Evolutionary conservation across 2,888 invertebrate genomes (phyloP).

Genomic region (Uropetala carovei): DNA sequence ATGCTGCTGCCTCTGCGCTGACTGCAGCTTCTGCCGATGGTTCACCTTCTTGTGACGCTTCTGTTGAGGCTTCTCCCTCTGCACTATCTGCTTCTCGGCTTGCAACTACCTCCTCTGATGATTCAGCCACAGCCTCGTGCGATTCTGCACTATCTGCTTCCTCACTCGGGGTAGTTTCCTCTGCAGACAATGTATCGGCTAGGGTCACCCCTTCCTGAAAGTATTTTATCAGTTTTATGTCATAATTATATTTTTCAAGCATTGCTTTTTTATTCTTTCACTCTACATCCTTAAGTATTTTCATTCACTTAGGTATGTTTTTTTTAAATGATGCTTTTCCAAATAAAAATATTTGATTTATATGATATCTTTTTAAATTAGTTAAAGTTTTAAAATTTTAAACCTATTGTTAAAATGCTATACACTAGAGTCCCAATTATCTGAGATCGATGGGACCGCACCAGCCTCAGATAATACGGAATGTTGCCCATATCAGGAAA

Average conservation of each 20-base stretch:
- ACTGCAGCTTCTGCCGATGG: slow-evolving; percentile 2
- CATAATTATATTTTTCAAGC: not conserved
- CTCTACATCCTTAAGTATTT: not conserved
- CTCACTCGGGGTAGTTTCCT: slow-evolving; percentile 38
- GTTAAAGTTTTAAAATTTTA: too few relatives aligned
- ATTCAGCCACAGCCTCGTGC: not conserved
- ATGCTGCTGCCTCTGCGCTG: slow-evolving; percentile 3
- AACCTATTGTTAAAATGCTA: too few relatives aligned
- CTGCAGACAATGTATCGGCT: slow-evolving; percentile 49
- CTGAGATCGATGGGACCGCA: too few relatives aligned
- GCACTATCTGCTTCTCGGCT: slow-evolving; percentile 1
- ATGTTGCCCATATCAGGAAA: too few relatives aligned
- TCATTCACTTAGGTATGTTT: too few relatives aligned
- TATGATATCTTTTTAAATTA: too few relatives aligned
- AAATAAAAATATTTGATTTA: too few relatives aligned
- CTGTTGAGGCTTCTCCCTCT: slow-evolving; percentile 34
- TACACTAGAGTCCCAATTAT: too few relatives aligned
- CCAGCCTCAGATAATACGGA: too few relatives aligned
- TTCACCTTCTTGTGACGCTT: not conserved
- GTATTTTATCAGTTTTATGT: not conserved
- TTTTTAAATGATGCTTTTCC: too few relatives aligned
- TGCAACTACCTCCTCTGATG: not conserved
- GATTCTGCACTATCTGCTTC: slow-evolving; percentile 34
- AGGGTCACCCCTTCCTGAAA: slow-evolving; percentile 58
- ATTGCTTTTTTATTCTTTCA: not conserved